Base-by-base conservation (phyloP, 1,140 invertebrate genomes). In the Dendrolimus punctatus region DNA sequence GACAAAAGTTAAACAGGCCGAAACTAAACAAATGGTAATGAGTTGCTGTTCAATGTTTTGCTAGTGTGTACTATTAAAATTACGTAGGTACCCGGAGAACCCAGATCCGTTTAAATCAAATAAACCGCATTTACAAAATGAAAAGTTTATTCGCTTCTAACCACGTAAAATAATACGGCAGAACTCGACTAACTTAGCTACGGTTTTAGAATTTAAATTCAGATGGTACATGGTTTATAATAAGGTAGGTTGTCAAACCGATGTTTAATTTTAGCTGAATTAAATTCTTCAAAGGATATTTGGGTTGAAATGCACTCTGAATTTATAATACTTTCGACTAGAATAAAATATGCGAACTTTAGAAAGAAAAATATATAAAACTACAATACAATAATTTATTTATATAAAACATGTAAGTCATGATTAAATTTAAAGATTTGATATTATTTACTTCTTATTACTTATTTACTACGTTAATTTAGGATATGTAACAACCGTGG, bases 121-220 rank as follows among this genome's bases (percentile, higher is more conserved):
- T 63, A 63, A 58, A 58, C 60, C 60, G 53, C 60, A 63, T 63
- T 63, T 58, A 58, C 60, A 53, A 54, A 56, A 63, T 63, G 60
- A 56, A 62, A 62, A 63, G 55, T 58, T 63, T 63, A 56, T 49
- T 58, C 56, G 50, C 51, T 53, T 58, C 56, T 56, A 58, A 58
- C 60, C 50, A 56, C 57, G 41, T 62, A 62, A 62, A 62, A 62
- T 62, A 57, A 57, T 62, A 62, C 60, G 52, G 52, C 60, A 52
- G 46, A 62, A 62, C 60, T 55, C 55, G 49, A 45, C 48, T 55
- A 62, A 62, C 55, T 57, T 57, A 50, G 10, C 60, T 55, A 62
- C 59, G 52, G 59, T 49, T 58, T 57, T 55, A 49, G 60, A 62
- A 62, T 62, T 62, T 55, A 55, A 55, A 58, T 62, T 55, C 9